A percentile compares a stretch with the other conserved stretches of the same genome.
Conservation (phyloP, 2,888 invertebrate species). For the Sarcophaga rosellei region DNA sequence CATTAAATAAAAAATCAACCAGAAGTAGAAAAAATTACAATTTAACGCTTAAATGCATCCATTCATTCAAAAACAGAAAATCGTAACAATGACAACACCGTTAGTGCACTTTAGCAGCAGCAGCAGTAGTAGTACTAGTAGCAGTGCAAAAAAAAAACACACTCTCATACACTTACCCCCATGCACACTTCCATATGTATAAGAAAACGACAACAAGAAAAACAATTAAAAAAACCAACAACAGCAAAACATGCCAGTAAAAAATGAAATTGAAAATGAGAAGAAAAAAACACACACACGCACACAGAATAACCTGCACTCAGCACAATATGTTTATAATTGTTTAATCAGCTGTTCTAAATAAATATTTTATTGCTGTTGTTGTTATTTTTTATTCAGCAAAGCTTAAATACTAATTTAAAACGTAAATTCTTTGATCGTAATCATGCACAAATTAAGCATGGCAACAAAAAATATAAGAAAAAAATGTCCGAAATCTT, state of each 20-base stretch:
- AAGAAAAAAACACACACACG: too few relatives aligned
- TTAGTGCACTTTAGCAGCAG: background rate
- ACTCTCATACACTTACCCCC: background rate
- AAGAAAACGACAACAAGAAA: slow-evolving; percentile 25
- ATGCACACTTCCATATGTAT: background rate
- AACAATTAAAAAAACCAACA: slow-evolving; percentile 4
- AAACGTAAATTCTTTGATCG: background rate
- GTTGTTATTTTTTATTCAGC: background rate
- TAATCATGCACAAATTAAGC: slow-evolving; percentile 1
- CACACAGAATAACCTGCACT: background rate
- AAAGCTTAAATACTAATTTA: background rate
- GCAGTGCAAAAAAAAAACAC: slow-evolving; percentile 9
- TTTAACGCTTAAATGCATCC: slow-evolving; percentile 60
- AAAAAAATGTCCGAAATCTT: background rate
- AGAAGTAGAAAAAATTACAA: slow-evolving; percentile 37
- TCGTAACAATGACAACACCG: slow-evolving; percentile 28
- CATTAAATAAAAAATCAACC: background rate
- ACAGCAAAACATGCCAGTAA: background rate
- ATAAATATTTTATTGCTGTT: background rate
- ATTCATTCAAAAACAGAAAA: background rate
- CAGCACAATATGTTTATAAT: slow-evolving; percentile 49
- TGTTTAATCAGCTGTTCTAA: slow-evolving; percentile 68
- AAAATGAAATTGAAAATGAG: too few relatives aligned
- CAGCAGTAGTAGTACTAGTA: background rate
- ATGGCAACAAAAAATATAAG: background rate